Evolutionary conservation across 2,113 vertebrate genomes (phyloP), one percentile per base, ranked within the genome.

Genomic region (Eudyptes chrysolophus): DNA sequence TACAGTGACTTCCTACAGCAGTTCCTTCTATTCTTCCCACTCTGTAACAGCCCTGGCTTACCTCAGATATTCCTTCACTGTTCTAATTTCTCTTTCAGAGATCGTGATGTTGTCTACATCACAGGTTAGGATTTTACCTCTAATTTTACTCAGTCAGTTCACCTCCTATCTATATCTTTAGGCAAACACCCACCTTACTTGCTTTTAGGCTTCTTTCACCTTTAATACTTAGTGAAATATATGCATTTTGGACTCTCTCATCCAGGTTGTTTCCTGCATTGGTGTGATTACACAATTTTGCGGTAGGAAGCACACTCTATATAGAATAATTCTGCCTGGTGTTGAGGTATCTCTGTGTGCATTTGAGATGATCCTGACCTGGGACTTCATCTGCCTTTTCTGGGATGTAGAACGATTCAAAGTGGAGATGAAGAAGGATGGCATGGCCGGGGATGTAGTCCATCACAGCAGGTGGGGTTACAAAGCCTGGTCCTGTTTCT

Each of bases 1-100:
- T 11, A 8, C 19, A 2, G 66, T 44, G 74, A 94, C 51, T 96
- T 97, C 92, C 92, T 83, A 44, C 6, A 48, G 40, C 58, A 92
- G 82, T 90, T 96, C 85, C 87, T 95, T 77, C 66, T 65, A 61
- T 94, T 93, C 90, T 94, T 95, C 30, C 54, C 57, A 13, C 27
- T 72, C n/a, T 27, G 22, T 20, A 54, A 60, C 29, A 76, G 27
- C 18, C 36, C 70, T 32, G 51, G 6, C 6, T 79, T 84, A 38
- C 24, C 46, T 90, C 82, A 69, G 29, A 40, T 80, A 88, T 79
- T 83, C 20, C 25, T 76, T 83, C 75, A 42, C 40, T 34, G 7
- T 83, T 82, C 29, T 82, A 4, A n/a, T 65, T 93, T 84, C 26
- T 89, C n/a, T 78, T 76, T 75, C 72, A 65, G 13, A 87, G 32